Percentiles rank a stretch among this genome's conserved stretches.
phyloP scores from a whole-genome alignment of 1,140 invertebrate species.

The Hycleus cichorii region DNA sequence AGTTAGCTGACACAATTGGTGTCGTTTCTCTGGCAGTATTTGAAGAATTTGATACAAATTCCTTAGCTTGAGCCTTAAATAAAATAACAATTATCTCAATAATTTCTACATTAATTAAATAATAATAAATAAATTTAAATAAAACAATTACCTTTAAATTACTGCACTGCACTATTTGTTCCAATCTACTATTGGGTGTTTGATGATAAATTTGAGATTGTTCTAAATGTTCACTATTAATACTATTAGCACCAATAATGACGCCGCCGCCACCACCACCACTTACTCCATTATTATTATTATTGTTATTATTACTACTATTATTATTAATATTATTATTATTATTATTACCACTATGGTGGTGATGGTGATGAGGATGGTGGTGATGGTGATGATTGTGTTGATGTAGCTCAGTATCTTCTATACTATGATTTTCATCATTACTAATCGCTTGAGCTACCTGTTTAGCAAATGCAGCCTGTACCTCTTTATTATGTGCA shows the following conservation, averaged over 20 bases:
- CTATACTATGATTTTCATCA: slow-evolving; percentile 10
- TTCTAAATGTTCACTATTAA: slow-evolving; percentile 1
- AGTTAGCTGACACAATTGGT: slow-evolving; percentile 38
- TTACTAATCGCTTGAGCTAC: slow-evolving; percentile 31
- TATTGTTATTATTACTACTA: background rate
- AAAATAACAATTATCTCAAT: slow-evolving; percentile 1
- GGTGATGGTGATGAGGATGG: background rate
- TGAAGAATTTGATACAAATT: slow-evolving; percentile 30
- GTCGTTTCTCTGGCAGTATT: slow-evolving; percentile 31
- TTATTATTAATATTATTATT: background rate
- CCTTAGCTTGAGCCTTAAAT: slow-evolving; percentile 34
- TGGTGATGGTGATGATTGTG: background rate
- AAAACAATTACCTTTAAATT: slow-evolving; percentile 32
- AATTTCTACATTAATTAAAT: background rate
- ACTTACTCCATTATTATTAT: background rate
- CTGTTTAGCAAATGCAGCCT: slow-evolving; percentile 34
- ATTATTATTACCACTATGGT: background rate
- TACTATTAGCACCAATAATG: slow-evolving; percentile 21
- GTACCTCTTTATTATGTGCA: slow-evolving; percentile 35
- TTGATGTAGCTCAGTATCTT: slow-evolving; percentile 1
- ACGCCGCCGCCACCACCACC: slow-evolving; percentile 2
- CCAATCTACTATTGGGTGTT: slow-evolving; percentile 3
- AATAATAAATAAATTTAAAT: background rate
- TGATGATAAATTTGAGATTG: background rate
- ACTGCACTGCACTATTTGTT: slow-evolving; percentile 31